Evolutionary conservation across 2,888 invertebrate genomes (phyloP), one percentile per base, ranked within the genome.

Genomic region (Drosophila maculinotata): DNA sequence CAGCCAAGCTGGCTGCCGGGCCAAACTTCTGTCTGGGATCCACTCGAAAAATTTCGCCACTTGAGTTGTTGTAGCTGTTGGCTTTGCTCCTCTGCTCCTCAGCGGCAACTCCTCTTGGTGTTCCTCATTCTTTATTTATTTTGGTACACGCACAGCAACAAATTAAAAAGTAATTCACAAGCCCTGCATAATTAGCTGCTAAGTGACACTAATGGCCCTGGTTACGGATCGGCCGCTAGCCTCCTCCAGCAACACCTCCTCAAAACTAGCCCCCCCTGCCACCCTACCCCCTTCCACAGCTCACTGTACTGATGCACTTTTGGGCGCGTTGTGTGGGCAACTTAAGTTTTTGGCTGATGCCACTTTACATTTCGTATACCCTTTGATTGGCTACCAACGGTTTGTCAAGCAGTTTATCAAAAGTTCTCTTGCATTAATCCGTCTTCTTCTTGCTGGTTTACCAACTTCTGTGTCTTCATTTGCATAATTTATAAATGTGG

Each of bases 181-280:
- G 73, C 79, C 80, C 79, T 88, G 80, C 89, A 87, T 90, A 90
- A 89, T 89, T 89, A 84, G 89, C 89, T 89, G 89, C 78, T 89
- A 89, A 89, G 69, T 89, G 89, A 88, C 83, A 82, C 78, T 88
- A 90, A 89, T 89, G 90, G 73, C 49, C 44, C 39, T 57, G 71
- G 57, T 48, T 65, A 52, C 62, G 38, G 72, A 66, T 66, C 62
- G 58, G 59, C 49, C 60, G 35, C 20, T 35, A 47, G 58, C 38
- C 47, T 63, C 38, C 47, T 63, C 26, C 51, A 38, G 28, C 48
- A 36, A 47, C 65, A 45, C 33, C 44, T 52, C 41, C 66, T 53
- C 64, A 45, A 56, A 56, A 69, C 42, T 26, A 54, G 7, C 39
- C 28, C 31, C 38, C 7, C 31, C 7, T 9, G 2, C 38, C 33